Conservation (phyloP, 2,888 invertebrate genomes). For the Sminthurinus aureus region DNA sequence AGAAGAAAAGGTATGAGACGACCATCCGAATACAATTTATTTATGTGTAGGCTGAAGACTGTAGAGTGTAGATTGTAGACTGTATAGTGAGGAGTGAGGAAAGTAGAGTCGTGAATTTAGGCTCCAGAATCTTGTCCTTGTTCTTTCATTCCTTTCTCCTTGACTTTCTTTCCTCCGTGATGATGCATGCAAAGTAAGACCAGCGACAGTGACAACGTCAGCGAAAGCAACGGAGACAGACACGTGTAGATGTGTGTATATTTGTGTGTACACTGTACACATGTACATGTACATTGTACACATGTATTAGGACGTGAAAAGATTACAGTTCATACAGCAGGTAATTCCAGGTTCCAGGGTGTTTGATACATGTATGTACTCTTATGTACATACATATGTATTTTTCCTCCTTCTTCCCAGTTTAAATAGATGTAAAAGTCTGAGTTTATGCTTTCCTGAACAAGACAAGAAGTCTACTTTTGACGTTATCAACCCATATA, state of each 20-base stretch:
- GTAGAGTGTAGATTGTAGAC: too few relatives aligned
- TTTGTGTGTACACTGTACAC: too few relatives aligned
- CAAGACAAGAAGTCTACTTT: background rate
- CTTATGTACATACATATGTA: background rate
- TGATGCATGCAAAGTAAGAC: too few relatives aligned
- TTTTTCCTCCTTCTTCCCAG: background rate
- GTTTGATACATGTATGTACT: background rate
- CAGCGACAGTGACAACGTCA: too few relatives aligned
- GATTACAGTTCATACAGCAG: background rate
- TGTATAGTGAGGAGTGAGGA: too few relatives aligned
- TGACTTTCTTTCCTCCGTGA: background rate
- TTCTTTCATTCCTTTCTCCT: background rate
- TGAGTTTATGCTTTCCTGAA: background rate
- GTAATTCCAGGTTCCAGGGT: background rate
- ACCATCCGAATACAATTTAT: too few relatives aligned
- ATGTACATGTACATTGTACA: conserved; percentile 5
- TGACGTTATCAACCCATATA: background rate
- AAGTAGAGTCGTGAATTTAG: background rate
- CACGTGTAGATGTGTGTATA: too few relatives aligned
- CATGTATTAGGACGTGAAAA: too few relatives aligned
- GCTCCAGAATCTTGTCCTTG: background rate
- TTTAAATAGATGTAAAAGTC: background rate
- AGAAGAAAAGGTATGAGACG: too few relatives aligned
- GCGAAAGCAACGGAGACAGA: too few relatives aligned
- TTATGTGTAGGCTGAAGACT: too few relatives aligned